A percentile compares a stretch with the other conserved stretches of the same genome.
phyloP scores from a whole-genome alignment of 2,797 vertebrate genomes.

The Xiphophorus birchmanni region DNA sequence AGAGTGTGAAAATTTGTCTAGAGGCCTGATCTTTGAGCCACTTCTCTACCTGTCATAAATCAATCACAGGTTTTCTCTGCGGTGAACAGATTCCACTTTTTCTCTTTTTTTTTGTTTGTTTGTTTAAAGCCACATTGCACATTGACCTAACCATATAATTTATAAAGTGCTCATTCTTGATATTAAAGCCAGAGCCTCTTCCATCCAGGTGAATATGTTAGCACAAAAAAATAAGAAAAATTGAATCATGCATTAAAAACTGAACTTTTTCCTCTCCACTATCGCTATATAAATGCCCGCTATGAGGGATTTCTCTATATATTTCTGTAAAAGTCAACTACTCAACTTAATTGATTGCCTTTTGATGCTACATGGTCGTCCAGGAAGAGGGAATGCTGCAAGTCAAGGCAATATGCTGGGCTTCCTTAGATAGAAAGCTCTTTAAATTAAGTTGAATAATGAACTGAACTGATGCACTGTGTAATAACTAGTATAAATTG shows the following conservation, averaged over 20 bases:
- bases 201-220: background rate
- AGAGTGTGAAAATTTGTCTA: constrained; percentile 9
- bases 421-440: too few species aligned
- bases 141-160: background rate
- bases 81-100: background rate
- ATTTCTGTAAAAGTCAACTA: too few species aligned
- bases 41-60: background rate
- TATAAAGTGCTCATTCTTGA: background rate
- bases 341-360: too few species aligned
- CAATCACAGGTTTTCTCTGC: background rate
- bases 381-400: too few species aligned
- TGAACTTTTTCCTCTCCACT: background rate
- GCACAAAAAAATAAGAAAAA: background rate
- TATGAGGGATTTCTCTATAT: too few species aligned
- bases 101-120: too few species aligned
- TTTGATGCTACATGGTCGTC: too few species aligned
- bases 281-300: too few species aligned
- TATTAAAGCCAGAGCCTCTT: background rate
- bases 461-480: too few species aligned
- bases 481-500: too few species aligned
- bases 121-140: background rate
- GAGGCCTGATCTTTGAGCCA: constrained; percentile 17
- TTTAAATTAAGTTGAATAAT: too few species aligned
- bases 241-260: background rate
- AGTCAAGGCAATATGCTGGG: too few species aligned